These are phyloP conservation scores for Aromia moschata DNA, from an alignment of 2,888 invertebrate genomes.

Conservation along the genomic window DNA sequence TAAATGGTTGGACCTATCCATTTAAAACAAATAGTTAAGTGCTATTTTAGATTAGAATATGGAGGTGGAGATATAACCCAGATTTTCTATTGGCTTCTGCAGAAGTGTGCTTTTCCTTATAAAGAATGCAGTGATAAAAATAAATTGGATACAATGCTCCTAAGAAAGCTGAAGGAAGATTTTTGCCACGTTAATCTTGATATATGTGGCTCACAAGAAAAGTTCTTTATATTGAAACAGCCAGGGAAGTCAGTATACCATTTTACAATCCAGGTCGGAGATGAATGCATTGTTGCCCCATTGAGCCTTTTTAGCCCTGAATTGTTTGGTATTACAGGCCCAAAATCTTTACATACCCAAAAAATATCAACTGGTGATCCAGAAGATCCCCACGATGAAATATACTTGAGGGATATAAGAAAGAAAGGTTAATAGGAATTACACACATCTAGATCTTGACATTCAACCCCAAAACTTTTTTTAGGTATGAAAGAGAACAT, in stretches of 20 bases:
- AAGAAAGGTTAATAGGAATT: slow-evolving; percentile 59
- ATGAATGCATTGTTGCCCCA: slow-evolving; percentile 92
- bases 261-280: slow-evolving; percentile 83
- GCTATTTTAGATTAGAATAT: slow-evolving; percentile 77
- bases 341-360: slow-evolving; percentile 78
- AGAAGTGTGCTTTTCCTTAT: slow-evolving; percentile 91
- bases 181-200: slow-evolving; percentile 92
- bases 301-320: slow-evolving; percentile 89
- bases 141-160: slow-evolving; percentile 79
- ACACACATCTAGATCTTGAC: neutral
- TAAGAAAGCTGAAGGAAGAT: slow-evolving; percentile 87
- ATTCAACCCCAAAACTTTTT: slow-evolving; percentile 5
- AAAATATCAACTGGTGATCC: slow-evolving; percentile 78
- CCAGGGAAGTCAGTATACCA: slow-evolving; percentile 74
- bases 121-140: slow-evolving; percentile 79
- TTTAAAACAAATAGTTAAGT: too few species aligned
- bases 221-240: slow-evolving; percentile 78
- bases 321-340: slow-evolving; percentile 84
- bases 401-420: slow-evolving; percentile 89
- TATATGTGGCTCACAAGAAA: slow-evolving; percentile 88
- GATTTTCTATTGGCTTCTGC: slow-evolving; percentile 86
- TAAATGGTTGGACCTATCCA: too few species aligned
- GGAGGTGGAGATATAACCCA: slow-evolving; percentile 93
- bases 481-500: slow-evolving; percentile 68
- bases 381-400: slow-evolving; percentile 93